Conservation (phyloP, 1,140 invertebrate species). For the Argopecten irradians region DNA sequence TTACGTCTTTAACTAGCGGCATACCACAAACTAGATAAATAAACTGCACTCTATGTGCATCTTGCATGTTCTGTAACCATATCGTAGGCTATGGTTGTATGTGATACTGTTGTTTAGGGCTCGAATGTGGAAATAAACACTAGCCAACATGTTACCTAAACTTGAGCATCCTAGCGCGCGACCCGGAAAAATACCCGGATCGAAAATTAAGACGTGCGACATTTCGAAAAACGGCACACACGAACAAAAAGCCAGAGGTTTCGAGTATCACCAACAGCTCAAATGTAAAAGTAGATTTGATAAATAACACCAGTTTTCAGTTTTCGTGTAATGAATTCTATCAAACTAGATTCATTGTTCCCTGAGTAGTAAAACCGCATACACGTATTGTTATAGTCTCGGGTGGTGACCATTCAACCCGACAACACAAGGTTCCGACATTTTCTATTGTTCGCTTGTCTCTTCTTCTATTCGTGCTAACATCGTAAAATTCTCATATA, state of each 20-base stretch:
- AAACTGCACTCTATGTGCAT: background rate
- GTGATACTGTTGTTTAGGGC: background rate
- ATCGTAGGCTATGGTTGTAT: background rate
- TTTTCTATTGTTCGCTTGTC: background rate
- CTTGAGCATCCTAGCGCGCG: background rate
- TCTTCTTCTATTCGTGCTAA: constrained; percentile 1
- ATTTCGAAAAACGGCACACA: background rate
- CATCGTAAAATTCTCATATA: constrained; percentile 12
- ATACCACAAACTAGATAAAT: background rate
- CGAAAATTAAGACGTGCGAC: background rate
- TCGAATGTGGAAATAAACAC: background rate
- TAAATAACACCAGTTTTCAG: background rate
- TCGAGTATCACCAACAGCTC: background rate
- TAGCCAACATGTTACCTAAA: background rate
- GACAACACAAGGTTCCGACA: background rate
- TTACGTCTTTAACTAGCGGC: too few relatives aligned
- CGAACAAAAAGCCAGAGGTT: background rate
- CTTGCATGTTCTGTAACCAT: background rate
- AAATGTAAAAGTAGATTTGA: background rate
- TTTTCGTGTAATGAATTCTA: background rate
- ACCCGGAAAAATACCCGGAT: background rate
- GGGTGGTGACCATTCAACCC: background rate
- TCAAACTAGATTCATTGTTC: background rate
- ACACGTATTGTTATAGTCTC: background rate
- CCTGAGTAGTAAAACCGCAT: background rate